These are phyloP conservation scores for Brachionichthys hirsutus DNA, from an alignment of 2,113 vertebrate genomes.

Conservation along the genomic window DNA sequence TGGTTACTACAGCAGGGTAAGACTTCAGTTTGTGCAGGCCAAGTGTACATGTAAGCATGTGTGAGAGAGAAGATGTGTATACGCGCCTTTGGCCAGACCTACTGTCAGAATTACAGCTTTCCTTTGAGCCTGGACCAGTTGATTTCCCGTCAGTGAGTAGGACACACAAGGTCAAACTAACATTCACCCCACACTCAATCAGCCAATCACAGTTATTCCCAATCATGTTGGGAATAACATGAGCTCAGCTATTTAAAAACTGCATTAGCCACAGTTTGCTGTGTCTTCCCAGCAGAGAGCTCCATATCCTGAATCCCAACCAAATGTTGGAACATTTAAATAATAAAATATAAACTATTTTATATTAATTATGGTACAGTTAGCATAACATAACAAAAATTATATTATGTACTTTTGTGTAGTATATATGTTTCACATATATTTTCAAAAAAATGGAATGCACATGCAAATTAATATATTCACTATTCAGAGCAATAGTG, in stretches of 20 bases:
- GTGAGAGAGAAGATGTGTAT: conserved; percentile 14
- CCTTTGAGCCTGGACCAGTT: conserved; percentile 60
- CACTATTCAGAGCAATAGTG: too few relatives aligned
- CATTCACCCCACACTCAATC: conserved; percentile 68
- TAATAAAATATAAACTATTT: too few relatives aligned
- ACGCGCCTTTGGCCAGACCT: conserved; percentile 52
- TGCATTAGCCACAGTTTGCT: conserved; percentile 32
- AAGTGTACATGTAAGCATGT: conserved; percentile 11
- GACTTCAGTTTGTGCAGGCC: conserved; percentile 31
- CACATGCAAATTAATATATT: too few relatives aligned
- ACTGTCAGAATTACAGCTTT: conserved; percentile 71
- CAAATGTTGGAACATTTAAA: too few relatives aligned
- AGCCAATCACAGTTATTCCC: conserved; percentile 58
- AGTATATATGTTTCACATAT: too few relatives aligned
- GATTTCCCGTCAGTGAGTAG: conserved; percentile 70
- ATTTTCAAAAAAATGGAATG: too few relatives aligned
- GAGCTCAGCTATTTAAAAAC: conserved; percentile 41
- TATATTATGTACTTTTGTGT: too few relatives aligned
- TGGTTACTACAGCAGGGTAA: conserved; percentile 63
- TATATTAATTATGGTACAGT: too few relatives aligned
- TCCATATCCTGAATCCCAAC: conserved; percentile 8
- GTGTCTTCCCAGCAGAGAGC: conserved; percentile 7
- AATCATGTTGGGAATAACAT: conserved; percentile 47
- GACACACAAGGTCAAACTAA: conserved; percentile 65
- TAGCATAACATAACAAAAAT: too few relatives aligned